Conservation (phyloP, 30 jellyfish, hydroid and myxozoan genomes). For the Cassiopea andromeda region DNA sequence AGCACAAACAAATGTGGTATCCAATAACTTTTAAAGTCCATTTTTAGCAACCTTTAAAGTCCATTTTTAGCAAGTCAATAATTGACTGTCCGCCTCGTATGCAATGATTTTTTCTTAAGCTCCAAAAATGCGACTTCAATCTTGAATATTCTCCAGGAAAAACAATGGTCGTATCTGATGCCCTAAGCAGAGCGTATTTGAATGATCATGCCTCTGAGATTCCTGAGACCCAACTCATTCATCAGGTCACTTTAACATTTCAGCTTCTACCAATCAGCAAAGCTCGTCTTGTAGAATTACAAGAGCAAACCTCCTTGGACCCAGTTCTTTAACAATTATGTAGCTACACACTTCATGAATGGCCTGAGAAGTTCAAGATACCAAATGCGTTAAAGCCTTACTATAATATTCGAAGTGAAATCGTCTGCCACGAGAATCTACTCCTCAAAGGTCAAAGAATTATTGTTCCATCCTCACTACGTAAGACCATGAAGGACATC, state of each 20-base stretch:
- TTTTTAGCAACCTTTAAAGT: slow-evolving; percentile 30
- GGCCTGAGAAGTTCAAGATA: not conserved
- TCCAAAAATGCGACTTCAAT: slow-evolving; percentile 29
- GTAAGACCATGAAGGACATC: not conserved
- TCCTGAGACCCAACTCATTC: not conserved
- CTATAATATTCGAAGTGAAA: not conserved
- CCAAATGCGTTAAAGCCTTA: not conserved
- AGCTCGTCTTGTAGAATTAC: not conserved
- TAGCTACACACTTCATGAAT: not conserved
- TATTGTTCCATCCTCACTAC: not conserved
- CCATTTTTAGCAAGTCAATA: slow-evolving; percentile 30
- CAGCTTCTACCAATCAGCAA: not conserved
- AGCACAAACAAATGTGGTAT: slow-evolving; percentile 31
- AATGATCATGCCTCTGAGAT: not conserved
- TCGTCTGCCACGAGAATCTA: not conserved
- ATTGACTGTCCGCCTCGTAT: slow-evolving; percentile 23
- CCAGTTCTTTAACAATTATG: not conserved
- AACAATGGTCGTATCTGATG: not conserved
- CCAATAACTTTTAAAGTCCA: slow-evolving; percentile 73
- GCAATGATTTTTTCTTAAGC: slow-evolving; percentile 24
- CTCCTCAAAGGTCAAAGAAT: not conserved
- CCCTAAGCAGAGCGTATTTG: not conserved
- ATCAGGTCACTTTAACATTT: not conserved
- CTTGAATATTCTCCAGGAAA: not conserved
- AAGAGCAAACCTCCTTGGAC: not conserved